phyloP scores from a whole-genome alignment of 2,113 vertebrate genomes.

The Albula goreensis region DNA sequence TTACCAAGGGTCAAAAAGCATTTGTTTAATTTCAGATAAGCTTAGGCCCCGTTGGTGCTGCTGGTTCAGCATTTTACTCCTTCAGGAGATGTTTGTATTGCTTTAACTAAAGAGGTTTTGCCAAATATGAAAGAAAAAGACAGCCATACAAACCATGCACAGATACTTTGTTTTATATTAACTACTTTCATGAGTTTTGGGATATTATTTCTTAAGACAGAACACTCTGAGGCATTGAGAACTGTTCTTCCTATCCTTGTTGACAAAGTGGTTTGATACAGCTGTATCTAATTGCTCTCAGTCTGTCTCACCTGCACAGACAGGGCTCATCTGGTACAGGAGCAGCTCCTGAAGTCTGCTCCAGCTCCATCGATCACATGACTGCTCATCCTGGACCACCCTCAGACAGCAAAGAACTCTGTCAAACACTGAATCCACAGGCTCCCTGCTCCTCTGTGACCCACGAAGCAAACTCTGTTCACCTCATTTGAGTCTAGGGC shows the following conservation, averaged over 20 bases:
- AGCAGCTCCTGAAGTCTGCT: neutral
- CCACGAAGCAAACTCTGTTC: no score
- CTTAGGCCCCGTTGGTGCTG: no score
- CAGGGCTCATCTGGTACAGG: neutral
- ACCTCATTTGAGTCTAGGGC: neutral
- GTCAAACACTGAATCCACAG: neutral
- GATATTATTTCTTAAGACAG: neutral
- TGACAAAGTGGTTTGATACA: neutral
- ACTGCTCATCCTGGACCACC: neutral
- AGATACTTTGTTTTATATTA: neutral
- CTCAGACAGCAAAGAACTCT: neutral
- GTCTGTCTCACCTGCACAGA: neutral
- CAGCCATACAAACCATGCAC: neutral
- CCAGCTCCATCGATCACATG: neutral
- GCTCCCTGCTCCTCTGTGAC: neutral
- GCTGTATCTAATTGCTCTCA: neutral
- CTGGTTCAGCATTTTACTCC: neutral
- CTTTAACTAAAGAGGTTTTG: neutral
- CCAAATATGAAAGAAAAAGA: neutral
- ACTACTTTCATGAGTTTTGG: neutral
- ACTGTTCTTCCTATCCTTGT: neutral
- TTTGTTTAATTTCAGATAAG: no score
- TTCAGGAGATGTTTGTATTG: neutral
- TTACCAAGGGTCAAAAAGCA: neutral
- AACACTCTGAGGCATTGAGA: neutral